phyloP scores from a whole-genome alignment of 2,888 invertebrate genomes.

The Chymomyza caudatula region DNA sequence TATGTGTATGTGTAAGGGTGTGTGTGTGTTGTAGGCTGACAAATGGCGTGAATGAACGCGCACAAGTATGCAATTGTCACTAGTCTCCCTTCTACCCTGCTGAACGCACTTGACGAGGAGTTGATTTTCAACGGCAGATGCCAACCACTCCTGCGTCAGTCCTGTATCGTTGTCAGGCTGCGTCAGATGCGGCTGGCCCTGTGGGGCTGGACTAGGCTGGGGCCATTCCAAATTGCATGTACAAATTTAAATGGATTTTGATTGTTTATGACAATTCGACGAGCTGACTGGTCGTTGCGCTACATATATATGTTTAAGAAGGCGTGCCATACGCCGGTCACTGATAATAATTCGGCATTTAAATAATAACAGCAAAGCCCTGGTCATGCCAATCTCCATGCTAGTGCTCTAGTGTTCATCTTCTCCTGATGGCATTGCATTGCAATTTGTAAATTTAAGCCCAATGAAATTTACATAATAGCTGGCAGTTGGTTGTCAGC shows the following conservation, averaged over 20 bases:
- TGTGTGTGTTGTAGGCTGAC: conserved; percentile 38
- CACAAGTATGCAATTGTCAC: conserved; percentile 32
- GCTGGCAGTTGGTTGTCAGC: not conserved
- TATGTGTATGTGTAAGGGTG: conserved; percentile 2
- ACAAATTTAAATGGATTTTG: conserved; percentile 76
- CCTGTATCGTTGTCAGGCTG: conserved; percentile 11
- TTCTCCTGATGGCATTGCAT: conserved; percentile 6
- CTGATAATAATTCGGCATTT: conserved; percentile 66
- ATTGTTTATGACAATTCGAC: conserved; percentile 74
- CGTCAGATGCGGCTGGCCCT: conserved; percentile 32
- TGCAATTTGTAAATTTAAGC: conserved; percentile 64
- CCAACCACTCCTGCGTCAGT: conserved; percentile 32
- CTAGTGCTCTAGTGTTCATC: conserved; percentile 7
- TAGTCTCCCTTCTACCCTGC: conserved; percentile 21
- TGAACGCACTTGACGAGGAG: conserved; percentile 63
- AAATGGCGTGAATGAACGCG: conserved; percentile 38
- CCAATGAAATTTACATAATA: conserved; percentile 44
- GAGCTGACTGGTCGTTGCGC: conserved; percentile 53
- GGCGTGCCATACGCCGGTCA: conserved; percentile 43
- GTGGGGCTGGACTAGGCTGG: conserved; percentile 10
- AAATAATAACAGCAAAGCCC: conserved; percentile 56
- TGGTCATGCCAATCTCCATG: not conserved
- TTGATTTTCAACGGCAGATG: conserved; percentile 60
- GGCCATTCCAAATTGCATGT: conserved; percentile 62
- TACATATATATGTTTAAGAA: not conserved